These are phyloP conservation scores for Pyrrhosoma nymphula DNA, from an alignment of 2,888 invertebrate genomes.

Conservation along the genomic window DNA sequence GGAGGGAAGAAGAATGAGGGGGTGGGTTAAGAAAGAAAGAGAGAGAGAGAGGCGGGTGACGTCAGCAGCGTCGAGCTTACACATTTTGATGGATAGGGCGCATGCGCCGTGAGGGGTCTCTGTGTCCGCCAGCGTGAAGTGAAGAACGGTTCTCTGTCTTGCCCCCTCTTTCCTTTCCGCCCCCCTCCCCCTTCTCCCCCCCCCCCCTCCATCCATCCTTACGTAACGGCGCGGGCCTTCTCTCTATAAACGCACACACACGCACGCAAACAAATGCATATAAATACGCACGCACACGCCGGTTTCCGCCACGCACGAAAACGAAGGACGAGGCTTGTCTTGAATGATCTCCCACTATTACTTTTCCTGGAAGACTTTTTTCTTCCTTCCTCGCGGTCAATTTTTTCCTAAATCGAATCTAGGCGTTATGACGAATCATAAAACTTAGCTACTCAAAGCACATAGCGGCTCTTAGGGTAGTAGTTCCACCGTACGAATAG, in stretches of 20 bases:
- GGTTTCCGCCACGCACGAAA: not conserved
- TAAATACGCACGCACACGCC: not conserved
- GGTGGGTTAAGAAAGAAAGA: too few species aligned
- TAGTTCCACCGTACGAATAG: too few species aligned
- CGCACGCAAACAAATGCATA: not conserved
- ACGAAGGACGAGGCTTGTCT: not conserved
- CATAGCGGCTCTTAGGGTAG: too few species aligned
- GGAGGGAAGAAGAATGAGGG: too few species aligned
- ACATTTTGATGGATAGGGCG: slow-evolving; percentile 61
- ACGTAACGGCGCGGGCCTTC: not conserved
- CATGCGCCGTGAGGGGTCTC: not conserved
- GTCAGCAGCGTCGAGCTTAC: not conserved
- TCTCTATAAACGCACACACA: too few species aligned
- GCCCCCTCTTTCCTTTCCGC: not conserved
- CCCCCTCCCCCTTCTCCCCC: not conserved
- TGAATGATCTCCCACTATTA: not conserved
- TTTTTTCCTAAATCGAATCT: too few species aligned
- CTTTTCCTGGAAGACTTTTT: not conserved
- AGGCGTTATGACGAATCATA: too few species aligned
- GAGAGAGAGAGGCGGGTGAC: not conserved
- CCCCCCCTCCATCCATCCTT: not conserved
- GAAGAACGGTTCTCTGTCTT: slow-evolving; percentile 46
- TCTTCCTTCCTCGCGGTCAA: not conserved
- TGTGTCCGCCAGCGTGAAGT: not conserved
- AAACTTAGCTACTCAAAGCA: too few species aligned